phyloP scores from a whole-genome alignment of 2,797 vertebrate species.

The Xiphorhynchus erythropygius region DNA sequence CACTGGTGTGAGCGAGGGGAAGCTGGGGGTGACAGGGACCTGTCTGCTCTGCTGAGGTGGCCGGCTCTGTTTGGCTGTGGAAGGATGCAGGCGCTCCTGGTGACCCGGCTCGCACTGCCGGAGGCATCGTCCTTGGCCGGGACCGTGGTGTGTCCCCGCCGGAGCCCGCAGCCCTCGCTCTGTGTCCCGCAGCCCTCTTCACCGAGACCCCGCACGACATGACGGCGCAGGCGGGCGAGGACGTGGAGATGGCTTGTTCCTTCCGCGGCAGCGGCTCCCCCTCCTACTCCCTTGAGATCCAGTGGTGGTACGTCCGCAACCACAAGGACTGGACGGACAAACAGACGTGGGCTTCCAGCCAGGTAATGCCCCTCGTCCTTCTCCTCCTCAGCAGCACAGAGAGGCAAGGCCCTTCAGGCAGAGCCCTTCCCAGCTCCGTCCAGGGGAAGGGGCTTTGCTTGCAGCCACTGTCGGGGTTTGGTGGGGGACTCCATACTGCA shows the following conservation, averaged over 20 bases:
- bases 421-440: fast-evolving
- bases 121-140: fast-evolving
- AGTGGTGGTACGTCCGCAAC: constrained; percentile 95
- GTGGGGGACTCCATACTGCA: fast-evolving
- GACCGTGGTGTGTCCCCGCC: fast-evolving
- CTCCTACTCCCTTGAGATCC: constrained; percentile 93
- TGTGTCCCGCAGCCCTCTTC: constrained; percentile 84
- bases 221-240: constrained; percentile 85
- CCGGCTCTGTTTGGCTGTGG: background rate
- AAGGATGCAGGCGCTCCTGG: fast-evolving
- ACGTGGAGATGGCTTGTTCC: constrained; percentile 97
- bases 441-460: background rate
- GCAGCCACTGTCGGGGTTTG: background rate
- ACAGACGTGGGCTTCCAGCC: constrained; percentile 80
- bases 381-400: fast-evolving
- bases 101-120: fast-evolving
- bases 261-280: constrained; percentile 90
- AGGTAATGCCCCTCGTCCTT: constrained; percentile 72
- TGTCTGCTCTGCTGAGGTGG: fast-evolving
- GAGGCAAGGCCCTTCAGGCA: background rate
- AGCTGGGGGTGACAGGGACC: background rate
- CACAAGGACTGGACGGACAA: constrained; percentile 84
- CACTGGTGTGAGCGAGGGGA: too few relatives aligned
- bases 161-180: background rate
- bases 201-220: constrained; percentile 92